Evolutionary conservation across 2,888 invertebrate genomes (phyloP).

Genomic region (Carterocephalus palaemon): DNA sequence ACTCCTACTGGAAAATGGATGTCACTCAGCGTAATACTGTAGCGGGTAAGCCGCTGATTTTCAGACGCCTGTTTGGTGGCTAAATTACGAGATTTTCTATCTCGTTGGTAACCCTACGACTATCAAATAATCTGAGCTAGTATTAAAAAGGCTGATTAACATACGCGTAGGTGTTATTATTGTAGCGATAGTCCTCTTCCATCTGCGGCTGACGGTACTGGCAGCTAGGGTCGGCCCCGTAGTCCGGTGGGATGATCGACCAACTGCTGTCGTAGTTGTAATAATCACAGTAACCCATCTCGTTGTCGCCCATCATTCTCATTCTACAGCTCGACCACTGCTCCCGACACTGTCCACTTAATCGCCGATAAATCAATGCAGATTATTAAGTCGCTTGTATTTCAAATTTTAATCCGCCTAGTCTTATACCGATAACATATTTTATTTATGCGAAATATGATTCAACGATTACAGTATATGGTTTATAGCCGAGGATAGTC

Average conservation of each 20-base stretch:
- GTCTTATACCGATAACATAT: slow-evolving; percentile 42
- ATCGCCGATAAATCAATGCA: slow-evolving; percentile 23
- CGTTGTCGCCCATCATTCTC: slow-evolving; percentile 79
- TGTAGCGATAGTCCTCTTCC: slow-evolving; percentile 84
- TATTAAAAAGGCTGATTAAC: slow-evolving; percentile 51
- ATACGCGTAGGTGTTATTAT: slow-evolving; percentile 74
- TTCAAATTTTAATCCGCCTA: slow-evolving; percentile 35
- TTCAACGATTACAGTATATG: slow-evolving; percentile 30
- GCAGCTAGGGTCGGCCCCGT: slow-evolving; percentile 74
- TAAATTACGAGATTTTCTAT: no score
- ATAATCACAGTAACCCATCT: slow-evolving; percentile 78
- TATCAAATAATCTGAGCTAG: slow-evolving; percentile 3
- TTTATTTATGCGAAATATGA: slow-evolving; percentile 19
- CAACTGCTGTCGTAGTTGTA: slow-evolving; percentile 82
- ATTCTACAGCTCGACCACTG: slow-evolving; percentile 48
- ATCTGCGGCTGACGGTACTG: slow-evolving; percentile 59
- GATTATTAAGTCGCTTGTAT: slow-evolving; percentile 28
- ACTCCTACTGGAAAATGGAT: no score
- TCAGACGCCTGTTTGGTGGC: no score
- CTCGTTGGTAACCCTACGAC: slow-evolving; percentile 13
- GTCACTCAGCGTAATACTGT: no score
- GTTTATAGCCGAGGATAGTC: slow-evolving; percentile 37
- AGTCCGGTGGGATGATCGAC: slow-evolving; percentile 85
- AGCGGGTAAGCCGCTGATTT: no score
- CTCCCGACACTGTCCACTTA: slow-evolving; percentile 28